phyloP scores from a whole-genome alignment of 2,113 vertebrate genomes.

The Elephantulus edwardii region DNA sequence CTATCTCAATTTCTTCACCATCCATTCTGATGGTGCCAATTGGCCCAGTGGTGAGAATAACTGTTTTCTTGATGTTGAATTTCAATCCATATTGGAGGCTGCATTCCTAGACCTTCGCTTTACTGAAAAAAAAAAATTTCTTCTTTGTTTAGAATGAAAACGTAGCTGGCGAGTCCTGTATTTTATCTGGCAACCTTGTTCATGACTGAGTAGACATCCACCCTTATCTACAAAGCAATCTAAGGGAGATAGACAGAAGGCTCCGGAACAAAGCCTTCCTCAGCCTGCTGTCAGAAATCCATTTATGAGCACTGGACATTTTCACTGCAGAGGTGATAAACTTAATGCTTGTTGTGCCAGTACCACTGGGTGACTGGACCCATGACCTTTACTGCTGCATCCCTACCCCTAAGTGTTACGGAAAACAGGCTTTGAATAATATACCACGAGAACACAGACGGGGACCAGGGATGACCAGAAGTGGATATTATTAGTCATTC shows the following conservation, averaged over 20 bases:
- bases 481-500: neutral
- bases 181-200: neutral
- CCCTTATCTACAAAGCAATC: neutral
- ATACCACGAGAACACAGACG: neutral
- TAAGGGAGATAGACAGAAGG: neutral
- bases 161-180: too few relatives aligned
- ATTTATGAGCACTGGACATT: neutral
- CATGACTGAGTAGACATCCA: neutral
- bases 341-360: neutral
- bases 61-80: too few relatives aligned
- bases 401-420: neutral
- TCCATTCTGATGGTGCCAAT: too few relatives aligned
- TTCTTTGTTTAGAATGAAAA: neutral
- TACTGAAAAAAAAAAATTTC: neutral
- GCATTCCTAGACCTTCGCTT: too few relatives aligned
- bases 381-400: neutral
- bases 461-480: neutral
- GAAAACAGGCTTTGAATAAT: neutral
- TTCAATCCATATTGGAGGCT: too few relatives aligned
- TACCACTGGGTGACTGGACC: neutral
- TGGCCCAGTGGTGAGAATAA: too few relatives aligned
- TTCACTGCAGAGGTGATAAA: neutral
- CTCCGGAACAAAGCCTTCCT: neutral
- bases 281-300: neutral
- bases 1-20: too few relatives aligned